These are phyloP conservation scores for Pomacea maculata DNA, from an alignment of 1,140 invertebrate species.

Conservation along the genomic window DNA sequence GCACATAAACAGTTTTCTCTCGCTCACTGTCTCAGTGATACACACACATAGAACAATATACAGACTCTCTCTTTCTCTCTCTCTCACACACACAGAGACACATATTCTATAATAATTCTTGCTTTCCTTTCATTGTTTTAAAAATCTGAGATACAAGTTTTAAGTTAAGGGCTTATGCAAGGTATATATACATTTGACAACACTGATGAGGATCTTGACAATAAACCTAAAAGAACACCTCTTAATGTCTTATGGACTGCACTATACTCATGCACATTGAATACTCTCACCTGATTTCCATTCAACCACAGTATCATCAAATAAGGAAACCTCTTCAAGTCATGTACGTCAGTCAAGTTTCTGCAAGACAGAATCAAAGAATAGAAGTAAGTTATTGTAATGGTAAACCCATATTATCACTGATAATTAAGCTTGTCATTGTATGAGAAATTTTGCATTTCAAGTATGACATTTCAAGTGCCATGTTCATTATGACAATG, in stretches of 20 bases:
- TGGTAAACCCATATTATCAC: too few relatives aligned
- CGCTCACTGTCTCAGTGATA: neutral
- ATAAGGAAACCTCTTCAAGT: constrained; percentile 49
- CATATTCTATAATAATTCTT: neutral
- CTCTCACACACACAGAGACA: constrained; percentile 7
- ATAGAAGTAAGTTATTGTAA: neutral
- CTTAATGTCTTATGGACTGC: neutral
- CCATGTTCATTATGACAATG: too few relatives aligned
- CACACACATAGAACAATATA: constrained; percentile 6
- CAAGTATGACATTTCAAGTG: too few relatives aligned
- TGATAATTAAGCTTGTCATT: too few relatives aligned
- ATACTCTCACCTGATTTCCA: constrained; percentile 52
- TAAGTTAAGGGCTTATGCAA: neutral
- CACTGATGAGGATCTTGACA: neutral
- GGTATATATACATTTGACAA: neutral
- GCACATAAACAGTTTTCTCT: neutral
- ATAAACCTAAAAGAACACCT: neutral
- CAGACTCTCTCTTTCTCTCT: neutral
- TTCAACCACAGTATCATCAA: constrained; percentile 57
- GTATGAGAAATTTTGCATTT: too few relatives aligned
- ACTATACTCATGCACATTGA: too few relatives aligned
- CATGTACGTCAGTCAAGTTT: constrained; percentile 43
- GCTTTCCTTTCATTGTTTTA: neutral
- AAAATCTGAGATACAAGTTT: neutral
- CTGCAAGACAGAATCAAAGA: constrained; percentile 34